Evolutionary conservation across 2,113 vertebrate genomes (phyloP), one percentile per base, ranked within the genome.

Genomic region (Romanogobio albipinnatus): DNA sequence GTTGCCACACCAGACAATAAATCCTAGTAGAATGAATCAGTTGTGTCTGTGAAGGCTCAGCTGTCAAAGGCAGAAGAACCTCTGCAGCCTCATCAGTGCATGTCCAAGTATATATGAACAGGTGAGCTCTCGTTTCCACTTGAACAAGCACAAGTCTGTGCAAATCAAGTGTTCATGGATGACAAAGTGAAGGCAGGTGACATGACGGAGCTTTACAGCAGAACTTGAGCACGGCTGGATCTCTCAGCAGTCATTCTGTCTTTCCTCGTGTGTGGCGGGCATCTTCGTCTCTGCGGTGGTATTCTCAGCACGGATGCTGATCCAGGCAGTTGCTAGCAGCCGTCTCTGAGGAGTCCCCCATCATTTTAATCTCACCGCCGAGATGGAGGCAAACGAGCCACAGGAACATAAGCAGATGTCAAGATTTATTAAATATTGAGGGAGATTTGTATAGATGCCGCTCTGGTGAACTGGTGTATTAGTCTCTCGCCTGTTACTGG

Each of bases 391-490:
- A 47, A 84, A 76, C 22, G 39, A 76, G 78, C 29, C 29, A 33
- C 71, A 81, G 36, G 45, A 59, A 76, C 82, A 81, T 61, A 59
- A 53, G 79, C 82, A 89, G 73, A 84, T 88, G 87, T 79, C 82
- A 78, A 82, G 36, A 51, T 79, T 82, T 85, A 86, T 86, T 80
- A 85, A 88, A 84, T 74, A 85, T 82, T 29, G 29, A 49, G n/a
- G 17, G 68, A 61, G 70, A 56, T 68, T 86, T 77, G 43, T 79
- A 70, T 77, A 47, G 36, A n/a, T 33, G n/a, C 22, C 62, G 11
- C 56, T 76, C 26, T 77, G 39, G 74, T 70, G 59, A 58, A 39
- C 75, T 83, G 22, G 29, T 80, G 24, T 64, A 47, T 49, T 59
- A 19, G 45, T 70, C 29, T 24, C 11, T 53, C 0, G 39, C 14